Evolutionary conservation across 2,888 invertebrate species (phyloP).

Genomic region (Oligia strigilis): DNA sequence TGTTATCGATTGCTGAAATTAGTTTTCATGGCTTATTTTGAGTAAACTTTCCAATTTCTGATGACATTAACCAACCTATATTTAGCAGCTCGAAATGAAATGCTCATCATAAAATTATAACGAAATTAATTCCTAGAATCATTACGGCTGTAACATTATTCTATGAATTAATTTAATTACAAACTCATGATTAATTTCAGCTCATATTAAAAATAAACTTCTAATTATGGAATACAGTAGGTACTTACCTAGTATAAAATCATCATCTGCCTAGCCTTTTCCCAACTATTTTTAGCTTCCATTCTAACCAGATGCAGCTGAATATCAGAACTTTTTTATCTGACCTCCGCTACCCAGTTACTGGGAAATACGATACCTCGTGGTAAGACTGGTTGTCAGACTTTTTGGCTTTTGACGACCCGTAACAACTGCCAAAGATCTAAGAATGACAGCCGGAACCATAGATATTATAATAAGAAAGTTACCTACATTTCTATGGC

Average conservation of each 20-base stretch:
- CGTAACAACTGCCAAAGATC: neutral
- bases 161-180: neutral
- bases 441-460: neutral
- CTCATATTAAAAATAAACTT: neutral
- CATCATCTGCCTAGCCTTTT: neutral
- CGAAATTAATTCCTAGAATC: neutral
- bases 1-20: slow-evolving; percentile 28
- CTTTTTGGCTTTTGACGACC: neutral
- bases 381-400: neutral
- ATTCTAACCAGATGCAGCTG: too few relatives aligned
- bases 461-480: too few relatives aligned
- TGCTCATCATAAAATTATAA: neutral
- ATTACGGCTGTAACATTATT: neutral
- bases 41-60: neutral
- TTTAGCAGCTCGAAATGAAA: neutral
- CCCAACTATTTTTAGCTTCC: too few relatives aligned
- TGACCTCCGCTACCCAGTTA: too few relatives aligned
- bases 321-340: too few relatives aligned
- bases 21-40: neutral
- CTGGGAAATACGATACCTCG: neutral
- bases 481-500: too few relatives aligned
- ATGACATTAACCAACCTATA: neutral
- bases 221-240: neutral
- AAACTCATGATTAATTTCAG: neutral
- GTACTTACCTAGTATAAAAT: neutral